phyloP scores from a whole-genome alignment of 2,888 invertebrate genomes.

The Pachliopta kotzebuea region DNA sequence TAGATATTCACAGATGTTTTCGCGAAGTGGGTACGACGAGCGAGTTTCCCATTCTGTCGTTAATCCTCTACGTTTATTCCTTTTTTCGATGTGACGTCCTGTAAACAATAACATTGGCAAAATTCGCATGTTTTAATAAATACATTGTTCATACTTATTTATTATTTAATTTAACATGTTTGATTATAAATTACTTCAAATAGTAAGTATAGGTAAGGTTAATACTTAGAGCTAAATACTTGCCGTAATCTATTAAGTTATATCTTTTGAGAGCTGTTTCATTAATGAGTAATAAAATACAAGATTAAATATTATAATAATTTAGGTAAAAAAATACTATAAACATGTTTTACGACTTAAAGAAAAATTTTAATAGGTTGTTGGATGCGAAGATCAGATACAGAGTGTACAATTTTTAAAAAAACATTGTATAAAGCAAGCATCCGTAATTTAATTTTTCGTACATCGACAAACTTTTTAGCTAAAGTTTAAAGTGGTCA shows the following conservation, averaged over 20 bases:
- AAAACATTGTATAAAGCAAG: not conserved
- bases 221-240: no score
- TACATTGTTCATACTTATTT: not conserved
- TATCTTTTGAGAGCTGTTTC: no score
- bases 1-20: constrained; percentile 65
- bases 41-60: constrained; percentile 53
- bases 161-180: not conserved
- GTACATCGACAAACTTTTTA: not conserved
- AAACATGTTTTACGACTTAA: not conserved
- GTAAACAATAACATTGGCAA: constrained; percentile 35
- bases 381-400: not conserved
- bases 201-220: no score
- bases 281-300: not conserved
- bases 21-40: constrained; percentile 57
- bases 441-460: not conserved
- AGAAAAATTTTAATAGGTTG: not conserved
- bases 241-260: no score
- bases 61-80: constrained; percentile 48
- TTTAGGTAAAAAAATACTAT: not conserved
- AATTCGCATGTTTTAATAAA: not conserved
- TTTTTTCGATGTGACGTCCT: constrained; percentile 58
- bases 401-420: not conserved
- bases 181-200: not conserved
- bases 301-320: no score
- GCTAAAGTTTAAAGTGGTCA: not conserved